phyloP scores from a whole-genome alignment of 2,797 vertebrate genomes.

The Halcyon leucocephala region DNA sequence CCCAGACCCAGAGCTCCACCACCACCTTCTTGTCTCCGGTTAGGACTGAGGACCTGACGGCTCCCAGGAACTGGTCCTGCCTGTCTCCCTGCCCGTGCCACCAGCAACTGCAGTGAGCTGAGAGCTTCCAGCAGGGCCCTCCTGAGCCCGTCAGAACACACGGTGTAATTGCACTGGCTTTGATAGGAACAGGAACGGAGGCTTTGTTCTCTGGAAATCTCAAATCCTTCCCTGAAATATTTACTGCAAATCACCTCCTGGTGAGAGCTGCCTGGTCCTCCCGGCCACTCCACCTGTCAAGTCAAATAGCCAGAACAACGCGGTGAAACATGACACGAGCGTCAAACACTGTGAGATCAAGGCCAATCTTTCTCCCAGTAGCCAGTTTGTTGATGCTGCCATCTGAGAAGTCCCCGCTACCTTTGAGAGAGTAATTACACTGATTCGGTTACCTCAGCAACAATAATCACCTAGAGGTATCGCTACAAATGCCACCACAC shows the following conservation, averaged over 20 bases:
- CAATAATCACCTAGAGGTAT: not conserved
- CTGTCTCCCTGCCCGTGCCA: rapidly evolving
- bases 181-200: not conserved
- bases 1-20: not conserved
- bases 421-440: not conserved
- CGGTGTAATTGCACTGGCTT: not conserved
- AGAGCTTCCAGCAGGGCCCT: not conserved
- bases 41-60: rapidly evolving
- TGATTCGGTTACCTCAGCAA: constrained; percentile 64
- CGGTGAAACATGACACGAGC: rapidly evolving
- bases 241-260: not conserved
- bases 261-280: not conserved
- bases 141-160: not conserved
- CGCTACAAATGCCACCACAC: not conserved
- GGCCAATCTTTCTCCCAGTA: not conserved
- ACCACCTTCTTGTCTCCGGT: rapidly evolving
- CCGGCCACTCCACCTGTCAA: not conserved
- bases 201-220: not conserved
- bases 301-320: not conserved
- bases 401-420: not conserved
- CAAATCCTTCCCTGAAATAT: not conserved
- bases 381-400: not conserved
- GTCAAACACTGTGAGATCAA: not conserved
- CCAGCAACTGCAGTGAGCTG: rapidly evolving
- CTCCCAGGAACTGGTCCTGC: not conserved